These are phyloP conservation scores for Agriopis leucophaearia DNA, from an alignment of 2,888 invertebrate species.

Conservation along the genomic window DNA sequence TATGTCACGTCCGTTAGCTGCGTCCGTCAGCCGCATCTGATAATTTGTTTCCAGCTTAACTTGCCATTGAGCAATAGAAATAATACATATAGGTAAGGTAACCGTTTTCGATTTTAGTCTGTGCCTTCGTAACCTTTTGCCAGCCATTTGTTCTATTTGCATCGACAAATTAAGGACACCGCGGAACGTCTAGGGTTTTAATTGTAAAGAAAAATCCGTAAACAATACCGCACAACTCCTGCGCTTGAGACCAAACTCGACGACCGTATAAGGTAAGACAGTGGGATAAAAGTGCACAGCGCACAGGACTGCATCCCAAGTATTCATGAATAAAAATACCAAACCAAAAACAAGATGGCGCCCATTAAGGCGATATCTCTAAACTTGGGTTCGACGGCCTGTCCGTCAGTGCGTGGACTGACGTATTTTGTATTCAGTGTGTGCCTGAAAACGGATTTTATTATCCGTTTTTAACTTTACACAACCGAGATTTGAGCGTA, in stretches of 20 bases:
- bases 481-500: background rate
- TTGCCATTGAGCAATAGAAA: no score
- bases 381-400: constrained; percentile 61
- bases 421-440: constrained; percentile 37
- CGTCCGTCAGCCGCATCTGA: no score
- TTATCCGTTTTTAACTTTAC: background rate
- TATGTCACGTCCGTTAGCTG: no score
- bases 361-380: constrained; percentile 72
- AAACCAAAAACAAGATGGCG: constrained; percentile 70
- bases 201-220: constrained; percentile 39
- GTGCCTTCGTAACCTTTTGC: background rate
- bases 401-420: constrained; percentile 50
- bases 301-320: constrained; percentile 53
- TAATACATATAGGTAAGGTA: no score
- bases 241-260: constrained; percentile 53
- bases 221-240: constrained; percentile 44
- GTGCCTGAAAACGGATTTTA: constrained; percentile 12
- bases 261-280: constrained; percentile 62
- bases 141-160: constrained; percentile 10
- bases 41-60: no score
- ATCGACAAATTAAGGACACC: constrained; percentile 19
- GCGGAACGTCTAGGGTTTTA: constrained; percentile 20
- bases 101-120: no score
- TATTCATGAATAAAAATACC: constrained; percentile 79
- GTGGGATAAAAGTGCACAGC: constrained; percentile 51